These are phyloP conservation scores for Halcyon chelicuti DNA, from an alignment of 2,797 vertebrate species.

Conservation along the genomic window DNA sequence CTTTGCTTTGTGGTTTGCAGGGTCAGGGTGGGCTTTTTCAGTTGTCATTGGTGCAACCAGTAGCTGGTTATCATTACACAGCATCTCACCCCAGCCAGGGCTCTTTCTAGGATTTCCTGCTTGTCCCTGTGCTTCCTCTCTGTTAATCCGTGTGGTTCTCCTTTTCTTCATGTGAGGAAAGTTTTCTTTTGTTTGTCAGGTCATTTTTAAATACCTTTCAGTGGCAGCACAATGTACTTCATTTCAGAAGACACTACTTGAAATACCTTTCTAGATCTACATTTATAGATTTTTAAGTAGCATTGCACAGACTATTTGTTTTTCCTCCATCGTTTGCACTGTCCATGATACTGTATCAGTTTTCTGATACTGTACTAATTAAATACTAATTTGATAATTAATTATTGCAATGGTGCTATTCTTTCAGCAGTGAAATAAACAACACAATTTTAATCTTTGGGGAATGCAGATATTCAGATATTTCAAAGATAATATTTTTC, in stretches of 20 bases:
- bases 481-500: neutral
- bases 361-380: neutral
- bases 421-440: neutral
- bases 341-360: fast-evolving
- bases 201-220: neutral
- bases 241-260: neutral
- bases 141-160: neutral
- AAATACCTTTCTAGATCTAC: neutral
- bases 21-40: neutral
- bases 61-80: neutral
- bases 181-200: neutral
- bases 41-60: neutral
- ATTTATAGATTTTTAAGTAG: neutral
- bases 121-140: neutral
- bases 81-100: neutral
- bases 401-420: neutral
- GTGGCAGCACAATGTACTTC: neutral
- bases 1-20: neutral
- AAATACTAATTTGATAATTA: neutral
- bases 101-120: neutral
- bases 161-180: neutral
- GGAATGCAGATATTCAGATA: neutral
- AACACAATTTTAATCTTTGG: neutral
- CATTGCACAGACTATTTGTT: neutral
- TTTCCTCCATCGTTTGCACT: neutral